Percentiles rank a stretch among this genome's conserved stretches.
These are phyloP conservation scores for Augochlorella aurata DNA, from an alignment of 2,888 invertebrate species.

Conservation along the genomic window DNA sequence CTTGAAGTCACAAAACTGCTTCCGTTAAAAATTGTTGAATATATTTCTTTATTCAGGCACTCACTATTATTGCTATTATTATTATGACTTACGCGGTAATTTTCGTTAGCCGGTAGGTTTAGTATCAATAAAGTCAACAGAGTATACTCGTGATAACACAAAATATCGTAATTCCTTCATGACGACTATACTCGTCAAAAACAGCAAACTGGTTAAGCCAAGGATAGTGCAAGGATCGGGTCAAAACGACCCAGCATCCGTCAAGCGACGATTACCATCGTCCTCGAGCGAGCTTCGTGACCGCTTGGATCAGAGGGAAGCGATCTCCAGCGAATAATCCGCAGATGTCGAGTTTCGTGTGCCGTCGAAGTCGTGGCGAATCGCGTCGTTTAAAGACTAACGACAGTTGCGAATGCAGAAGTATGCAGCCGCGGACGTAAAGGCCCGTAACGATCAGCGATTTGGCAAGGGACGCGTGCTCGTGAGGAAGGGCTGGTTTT, in stretches of 20 bases:
- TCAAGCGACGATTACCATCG: not conserved
- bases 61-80: too few relatives aligned
- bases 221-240: too few relatives aligned
- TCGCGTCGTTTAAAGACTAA: constrained; percentile 51
- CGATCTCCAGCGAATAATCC: constrained; percentile 27
- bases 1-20: too few relatives aligned
- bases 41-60: too few relatives aligned
- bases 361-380: constrained; percentile 43
- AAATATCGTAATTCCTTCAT: too few relatives aligned
- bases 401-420: constrained; percentile 46
- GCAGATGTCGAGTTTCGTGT: constrained; percentile 37
- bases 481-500: constrained; percentile 32
- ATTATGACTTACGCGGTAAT: too few relatives aligned
- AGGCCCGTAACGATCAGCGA: constrained; percentile 40
- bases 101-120: too few relatives aligned
- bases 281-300: not conserved
- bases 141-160: too few relatives aligned
- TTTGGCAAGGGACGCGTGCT: constrained; percentile 43
- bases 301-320: not conserved
- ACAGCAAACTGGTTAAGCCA: too few relatives aligned
- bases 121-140: too few relatives aligned
- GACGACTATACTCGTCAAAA: too few relatives aligned
- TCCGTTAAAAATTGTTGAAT: too few relatives aligned
- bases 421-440: constrained; percentile 23
- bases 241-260: not conserved